These are phyloP conservation scores for Morpho achilles DNA, from an alignment of 2,888 invertebrate species.

Conservation along the genomic window DNA sequence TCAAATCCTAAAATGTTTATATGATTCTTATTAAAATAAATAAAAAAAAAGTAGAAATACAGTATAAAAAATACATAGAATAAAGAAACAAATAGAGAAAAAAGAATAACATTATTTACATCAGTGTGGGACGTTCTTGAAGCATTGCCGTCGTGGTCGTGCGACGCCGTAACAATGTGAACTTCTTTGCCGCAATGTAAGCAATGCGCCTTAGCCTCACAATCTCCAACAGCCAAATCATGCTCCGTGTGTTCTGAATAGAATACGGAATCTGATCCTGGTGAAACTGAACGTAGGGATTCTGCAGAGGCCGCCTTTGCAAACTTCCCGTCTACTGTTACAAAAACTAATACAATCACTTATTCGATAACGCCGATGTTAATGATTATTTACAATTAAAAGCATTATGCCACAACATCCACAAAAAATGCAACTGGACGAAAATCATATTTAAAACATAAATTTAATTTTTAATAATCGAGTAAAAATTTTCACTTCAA, in stretches of 20 bases:
- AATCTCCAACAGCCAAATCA: slow-evolving; percentile 69
- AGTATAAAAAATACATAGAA: background rate
- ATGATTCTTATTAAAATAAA: background rate
- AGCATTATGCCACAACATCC: no score
- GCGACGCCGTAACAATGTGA: slow-evolving; percentile 77
- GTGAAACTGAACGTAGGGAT: slow-evolving; percentile 92
- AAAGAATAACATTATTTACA: slow-evolving; percentile 36
- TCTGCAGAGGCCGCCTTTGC: slow-evolving; percentile 92
- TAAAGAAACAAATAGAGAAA: background rate
- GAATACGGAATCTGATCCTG: slow-evolving; percentile 94
- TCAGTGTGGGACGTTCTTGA: slow-evolving; percentile 70
- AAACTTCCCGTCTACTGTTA: slow-evolving; percentile 58
- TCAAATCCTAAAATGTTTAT: no score
- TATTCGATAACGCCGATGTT: slow-evolving; percentile 11
- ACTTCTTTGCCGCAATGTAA: slow-evolving; percentile 91
- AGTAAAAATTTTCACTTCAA: no score
- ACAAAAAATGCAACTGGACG: no score
- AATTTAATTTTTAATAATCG: no score
- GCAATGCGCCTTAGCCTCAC: slow-evolving; percentile 83
- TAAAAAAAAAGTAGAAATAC: background rate
- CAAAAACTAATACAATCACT: slow-evolving; percentile 24
- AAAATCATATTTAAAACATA: no score
- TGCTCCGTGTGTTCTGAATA: slow-evolving; percentile 88
- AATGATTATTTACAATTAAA: background rate
- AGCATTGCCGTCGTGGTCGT: slow-evolving; percentile 63